Evolutionary conservation across 1,140 invertebrate genomes (phyloP).

Genomic region (Drosophila sturtevanti): DNA sequence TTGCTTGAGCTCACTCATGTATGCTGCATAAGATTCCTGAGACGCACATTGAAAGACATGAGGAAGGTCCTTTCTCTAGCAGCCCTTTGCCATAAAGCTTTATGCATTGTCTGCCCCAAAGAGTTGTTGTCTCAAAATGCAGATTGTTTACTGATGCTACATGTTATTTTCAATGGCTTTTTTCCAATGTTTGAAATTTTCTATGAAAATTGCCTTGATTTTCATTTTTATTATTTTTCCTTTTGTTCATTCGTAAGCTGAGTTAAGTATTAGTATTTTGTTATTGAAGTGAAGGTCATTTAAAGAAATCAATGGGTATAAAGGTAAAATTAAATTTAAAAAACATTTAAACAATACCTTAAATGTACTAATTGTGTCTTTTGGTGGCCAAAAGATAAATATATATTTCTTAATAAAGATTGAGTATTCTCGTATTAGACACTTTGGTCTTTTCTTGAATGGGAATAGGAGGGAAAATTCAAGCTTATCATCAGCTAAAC

Average conservation of each 20-base stretch:
- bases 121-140: conserved; percentile 52
- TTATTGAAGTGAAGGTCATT: conserved; percentile 2
- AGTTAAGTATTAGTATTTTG: conserved; percentile 9
- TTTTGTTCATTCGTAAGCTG: conserved; percentile 2
- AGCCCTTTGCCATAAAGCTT: conserved; percentile 45
- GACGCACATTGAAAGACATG: conserved; percentile 16
- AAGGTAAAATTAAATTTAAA: not conserved
- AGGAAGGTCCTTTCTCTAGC: conserved; percentile 20
- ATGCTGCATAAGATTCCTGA: conserved; percentile 64
- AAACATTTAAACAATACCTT: not conserved
- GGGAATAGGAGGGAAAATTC: conserved; percentile 29
- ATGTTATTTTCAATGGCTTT: conserved; percentile 65
- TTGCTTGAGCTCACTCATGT: conserved; percentile 46
- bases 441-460: not conserved
- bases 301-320: conserved; percentile 1
- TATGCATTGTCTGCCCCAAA: conserved; percentile 60
- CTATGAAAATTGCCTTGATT: conserved; percentile 64
- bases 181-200: conserved; percentile 48
- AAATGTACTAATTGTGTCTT: not conserved
- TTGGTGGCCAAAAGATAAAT: not conserved
- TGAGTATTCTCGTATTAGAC: not conserved
- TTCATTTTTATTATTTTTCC: conserved; percentile 7
- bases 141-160: conserved; percentile 72
- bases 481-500: conserved; percentile 41
- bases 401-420: not conserved